Base-by-base conservation (phyloP, 2,888 invertebrate genomes). In the Chloroclystis v-ata region DNA sequence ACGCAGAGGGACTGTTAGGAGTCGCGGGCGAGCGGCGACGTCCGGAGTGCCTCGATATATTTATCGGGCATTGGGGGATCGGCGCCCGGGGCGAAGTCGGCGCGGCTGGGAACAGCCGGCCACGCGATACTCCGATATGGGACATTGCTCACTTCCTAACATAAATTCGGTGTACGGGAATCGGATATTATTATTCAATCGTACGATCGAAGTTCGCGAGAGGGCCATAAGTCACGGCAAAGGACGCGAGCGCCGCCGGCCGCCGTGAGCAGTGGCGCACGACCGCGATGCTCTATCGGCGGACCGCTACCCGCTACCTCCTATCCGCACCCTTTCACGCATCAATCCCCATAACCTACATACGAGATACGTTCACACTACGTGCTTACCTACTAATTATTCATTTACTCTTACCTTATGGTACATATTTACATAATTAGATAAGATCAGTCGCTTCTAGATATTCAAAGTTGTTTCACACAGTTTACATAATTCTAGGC, bases 181-280 rank as follows among this genome's bases (percentile, higher is more conserved):
- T 84, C 82, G 85, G 82, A 83, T 85, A 84, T 85, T 85, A 85
- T 85, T 84, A 86, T 86, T 86, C 85, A 86, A 86, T 86, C 86
- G 82, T 75, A 75, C 80, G 80, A 86, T 86, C 86, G 78, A 77
- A 79, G 85, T 83, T 82, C 80, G 81, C 82, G 78, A 76, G 76
- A 78, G 74, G 82, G 82, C 84, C 82, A 84, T 85, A 84, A 86
- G 85, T 86, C 84, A 85, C 78, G 77, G 82, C 81, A 75, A 77
- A 48, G 76, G 81, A 82, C 82, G 78, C 82, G 75, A 82, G 77
- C 76, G 85, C 85, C 85, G 83, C 78, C 82, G 86, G 85, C 73
- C 74, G 80, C 82, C 85, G 83, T 84, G 84, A 83, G 83, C 81
- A 73, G 80, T 75, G 82, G 81, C 82, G 84, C 84, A 84, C 85